Evolutionary conservation across 2,113 vertebrate genomes (phyloP).

Genomic region (Pterocles burchelli): DNA sequence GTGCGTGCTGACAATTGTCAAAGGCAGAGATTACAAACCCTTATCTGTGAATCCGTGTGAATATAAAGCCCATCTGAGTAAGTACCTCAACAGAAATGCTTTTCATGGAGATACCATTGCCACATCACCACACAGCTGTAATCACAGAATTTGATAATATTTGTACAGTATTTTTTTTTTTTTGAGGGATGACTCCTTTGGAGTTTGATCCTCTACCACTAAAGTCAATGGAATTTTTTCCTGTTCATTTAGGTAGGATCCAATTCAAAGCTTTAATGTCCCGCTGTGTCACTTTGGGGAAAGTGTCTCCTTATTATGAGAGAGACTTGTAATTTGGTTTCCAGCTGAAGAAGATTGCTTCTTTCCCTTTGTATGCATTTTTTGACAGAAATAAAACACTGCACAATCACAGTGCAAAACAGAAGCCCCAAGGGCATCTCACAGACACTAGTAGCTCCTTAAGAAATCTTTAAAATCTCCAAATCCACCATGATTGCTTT

Average conservation of each 20-base stretch:
- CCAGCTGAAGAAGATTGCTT: constrained; percentile 53
- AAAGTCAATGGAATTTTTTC: constrained; percentile 10
- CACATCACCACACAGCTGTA: background rate
- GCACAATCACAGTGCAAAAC: constrained; percentile 45
- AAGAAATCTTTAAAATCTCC: constrained; percentile 56
- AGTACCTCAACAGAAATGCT: background rate
- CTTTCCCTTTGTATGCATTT: constrained; percentile 41
- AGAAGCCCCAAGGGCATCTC: constrained; percentile 53
- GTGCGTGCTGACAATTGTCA: background rate
- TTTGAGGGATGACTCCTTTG: background rate
- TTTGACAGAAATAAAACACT: constrained; percentile 50
- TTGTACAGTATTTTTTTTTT: background rate
- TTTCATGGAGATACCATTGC: background rate
- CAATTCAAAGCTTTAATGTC: constrained; percentile 46
- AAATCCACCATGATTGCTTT: constrained; percentile 45
- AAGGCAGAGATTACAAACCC: background rate
- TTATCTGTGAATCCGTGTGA: background rate
- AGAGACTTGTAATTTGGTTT: constrained; percentile 49
- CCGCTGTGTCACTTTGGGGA: constrained; percentile 49
- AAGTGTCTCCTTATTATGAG: constrained; percentile 51
- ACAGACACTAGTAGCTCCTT: constrained; percentile 31
- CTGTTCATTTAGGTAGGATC: constrained; percentile 39
- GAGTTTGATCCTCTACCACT: background rate
- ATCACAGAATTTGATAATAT: background rate
- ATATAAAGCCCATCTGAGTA: background rate